phyloP scores from a whole-genome alignment of 2,113 vertebrate species.

The Vimba vimba region DNA sequence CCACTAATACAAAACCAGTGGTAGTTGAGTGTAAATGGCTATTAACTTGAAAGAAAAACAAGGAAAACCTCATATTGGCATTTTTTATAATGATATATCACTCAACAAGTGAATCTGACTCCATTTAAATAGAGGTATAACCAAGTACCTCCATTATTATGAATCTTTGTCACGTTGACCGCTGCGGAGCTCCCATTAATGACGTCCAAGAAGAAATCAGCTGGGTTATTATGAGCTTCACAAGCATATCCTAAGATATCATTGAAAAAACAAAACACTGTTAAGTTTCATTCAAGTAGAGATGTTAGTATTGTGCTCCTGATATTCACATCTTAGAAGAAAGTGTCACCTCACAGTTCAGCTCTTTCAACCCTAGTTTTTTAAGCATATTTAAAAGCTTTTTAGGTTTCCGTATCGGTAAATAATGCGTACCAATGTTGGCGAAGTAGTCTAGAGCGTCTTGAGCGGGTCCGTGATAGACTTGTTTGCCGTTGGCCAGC shows the following conservation, averaged over 20 bases:
- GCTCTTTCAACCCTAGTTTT: not conserved
- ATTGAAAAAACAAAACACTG: constrained; percentile 19
- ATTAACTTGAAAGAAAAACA: not conserved
- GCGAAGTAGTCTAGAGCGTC: constrained; percentile 83
- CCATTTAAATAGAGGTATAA: not conserved
- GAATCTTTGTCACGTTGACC: constrained; percentile 67
- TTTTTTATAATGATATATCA: not conserved
- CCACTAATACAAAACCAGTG: not conserved
- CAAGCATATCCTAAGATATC: constrained; percentile 80
- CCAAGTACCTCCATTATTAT: constrained; percentile 71
- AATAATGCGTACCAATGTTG: constrained; percentile 73
- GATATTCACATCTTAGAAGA: not conserved
- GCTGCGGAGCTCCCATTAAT: constrained; percentile 87
- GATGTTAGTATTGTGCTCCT: not conserved
- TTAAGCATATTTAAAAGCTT: not conserved
- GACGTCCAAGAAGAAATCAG: constrained; percentile 93
- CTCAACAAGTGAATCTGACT: not conserved
- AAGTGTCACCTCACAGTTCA: not conserved
- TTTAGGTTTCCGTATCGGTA: not conserved
- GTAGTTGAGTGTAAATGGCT: too few relatives aligned
- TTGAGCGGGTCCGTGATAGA: constrained; percentile 86
- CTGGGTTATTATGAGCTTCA: constrained; percentile 93
- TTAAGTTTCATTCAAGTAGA: not conserved
- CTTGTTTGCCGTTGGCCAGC: constrained; percentile 82
- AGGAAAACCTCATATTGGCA: not conserved